Evolutionary conservation across 2,888 invertebrate genomes (phyloP).

Genomic region (Lottia gigantea): DNA sequence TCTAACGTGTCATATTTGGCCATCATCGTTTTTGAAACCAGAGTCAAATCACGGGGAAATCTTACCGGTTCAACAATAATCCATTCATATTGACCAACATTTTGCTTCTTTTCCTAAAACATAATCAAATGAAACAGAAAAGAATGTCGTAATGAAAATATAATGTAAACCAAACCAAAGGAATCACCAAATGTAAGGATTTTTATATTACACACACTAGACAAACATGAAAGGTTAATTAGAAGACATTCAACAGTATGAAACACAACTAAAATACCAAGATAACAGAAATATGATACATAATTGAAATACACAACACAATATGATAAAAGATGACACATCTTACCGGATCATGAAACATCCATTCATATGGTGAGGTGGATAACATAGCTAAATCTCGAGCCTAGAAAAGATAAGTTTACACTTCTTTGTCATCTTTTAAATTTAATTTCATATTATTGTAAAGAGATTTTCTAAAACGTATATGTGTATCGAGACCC

Average conservation of each 20-base stretch:
- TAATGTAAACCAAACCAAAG: background rate
- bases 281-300: background rate
- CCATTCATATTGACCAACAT: slow-evolving; percentile 2
- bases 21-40: no score
- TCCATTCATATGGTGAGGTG: slow-evolving; percentile 57
- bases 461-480: no score
- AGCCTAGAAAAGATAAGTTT: slow-evolving; percentile 42
- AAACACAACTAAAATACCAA: background rate
- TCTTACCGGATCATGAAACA: slow-evolving; percentile 57
- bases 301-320: background rate
- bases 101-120: background rate
- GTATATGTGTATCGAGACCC: no score
- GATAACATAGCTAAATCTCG: slow-evolving; percentile 59
- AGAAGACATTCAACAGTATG: background rate
- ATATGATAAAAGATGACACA: background rate
- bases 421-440: no score
- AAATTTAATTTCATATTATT: no score
- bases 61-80: slow-evolving; percentile 4
- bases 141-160: background rate
- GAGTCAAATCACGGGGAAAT: background rate
- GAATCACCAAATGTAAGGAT: no score
- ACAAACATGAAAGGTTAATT: no score
- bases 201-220: no score
- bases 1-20: no score
- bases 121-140: no score